phyloP scores from a whole-genome alignment of 2,113 vertebrate species.

The Cryptoleucopteryx plumbea region DNA sequence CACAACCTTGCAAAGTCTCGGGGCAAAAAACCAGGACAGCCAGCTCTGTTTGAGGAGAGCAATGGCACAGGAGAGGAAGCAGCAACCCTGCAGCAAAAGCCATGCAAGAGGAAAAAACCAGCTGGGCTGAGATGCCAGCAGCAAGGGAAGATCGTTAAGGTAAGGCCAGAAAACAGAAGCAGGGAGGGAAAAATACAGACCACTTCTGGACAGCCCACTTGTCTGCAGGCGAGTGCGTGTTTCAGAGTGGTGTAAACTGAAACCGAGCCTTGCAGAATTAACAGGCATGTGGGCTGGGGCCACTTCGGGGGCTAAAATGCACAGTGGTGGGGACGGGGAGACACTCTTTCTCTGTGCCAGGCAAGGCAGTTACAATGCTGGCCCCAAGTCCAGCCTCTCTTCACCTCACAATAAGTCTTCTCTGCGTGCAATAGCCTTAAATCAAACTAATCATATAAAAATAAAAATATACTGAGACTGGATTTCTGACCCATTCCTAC shows the following conservation, averaged over 20 bases:
- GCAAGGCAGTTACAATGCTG: not conserved
- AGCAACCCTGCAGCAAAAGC: not conserved
- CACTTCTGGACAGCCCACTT: not conserved
- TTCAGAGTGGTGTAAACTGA: constrained; percentile 22
- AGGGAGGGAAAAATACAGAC: not conserved
- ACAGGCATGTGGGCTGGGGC: not conserved
- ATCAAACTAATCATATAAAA: not conserved
- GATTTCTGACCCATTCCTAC: constrained; percentile 16
- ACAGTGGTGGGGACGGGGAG: not conserved
- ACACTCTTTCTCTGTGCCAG: not conserved
- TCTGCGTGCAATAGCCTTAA: not conserved
- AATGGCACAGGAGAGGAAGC: not conserved
- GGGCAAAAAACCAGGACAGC: not conserved
- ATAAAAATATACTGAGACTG: not conserved
- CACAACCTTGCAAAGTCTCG: not conserved
- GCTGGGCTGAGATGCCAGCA: not conserved
- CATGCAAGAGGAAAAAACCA: not conserved
- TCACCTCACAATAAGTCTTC: not conserved
- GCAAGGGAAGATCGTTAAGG: not conserved
- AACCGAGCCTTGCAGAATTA: constrained; percentile 26
- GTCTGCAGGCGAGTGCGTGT: not conserved
- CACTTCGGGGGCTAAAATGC: not conserved
- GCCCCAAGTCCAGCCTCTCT: not conserved
- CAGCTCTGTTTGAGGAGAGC: not conserved
- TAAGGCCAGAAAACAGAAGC: constrained; percentile 22